Evolutionary conservation across 2,888 invertebrate genomes (phyloP).

Genomic region (Leuctra nigra): DNA sequence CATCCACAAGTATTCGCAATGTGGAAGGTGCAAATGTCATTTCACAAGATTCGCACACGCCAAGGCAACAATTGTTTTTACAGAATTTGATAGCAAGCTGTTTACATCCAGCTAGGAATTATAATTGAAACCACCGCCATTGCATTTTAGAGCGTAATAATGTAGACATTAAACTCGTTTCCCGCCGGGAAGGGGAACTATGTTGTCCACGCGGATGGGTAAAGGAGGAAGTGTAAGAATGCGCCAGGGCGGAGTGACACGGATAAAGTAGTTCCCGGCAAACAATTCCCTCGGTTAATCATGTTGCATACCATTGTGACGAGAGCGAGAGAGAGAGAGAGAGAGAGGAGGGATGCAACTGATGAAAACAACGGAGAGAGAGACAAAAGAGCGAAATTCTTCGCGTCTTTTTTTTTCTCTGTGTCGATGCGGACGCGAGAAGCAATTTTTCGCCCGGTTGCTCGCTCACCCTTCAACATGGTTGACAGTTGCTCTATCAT

Average conservation of each 20-base stretch:
- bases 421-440: not conserved
- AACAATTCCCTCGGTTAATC: constrained; percentile 15
- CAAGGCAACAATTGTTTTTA: no score
- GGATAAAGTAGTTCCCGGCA: constrained; percentile 13
- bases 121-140: constrained; percentile 12
- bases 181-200: not conserved
- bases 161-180: not conserved
- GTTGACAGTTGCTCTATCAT: constrained; percentile 3
- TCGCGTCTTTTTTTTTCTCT: not conserved
- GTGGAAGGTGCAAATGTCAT: no score
- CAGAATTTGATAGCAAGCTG: no score
- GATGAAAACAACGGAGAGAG: constrained; percentile 9
- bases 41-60: no score
- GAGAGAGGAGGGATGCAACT: not conserved
- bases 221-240: not conserved
- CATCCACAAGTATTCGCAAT: no score
- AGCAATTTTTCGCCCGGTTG: constrained; percentile 11
- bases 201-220: not conserved
- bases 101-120: constrained; percentile 9
- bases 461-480: not conserved
- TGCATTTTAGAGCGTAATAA: not conserved
- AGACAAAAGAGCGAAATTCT: constrained; percentile 13
- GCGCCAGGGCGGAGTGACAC: constrained; percentile 16
- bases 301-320: constrained; percentile 9
- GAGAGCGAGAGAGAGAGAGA: not conserved